These are phyloP conservation scores for Bacillus rossius DNA, from an alignment of 1,140 invertebrate genomes.

Conservation along the genomic window DNA sequence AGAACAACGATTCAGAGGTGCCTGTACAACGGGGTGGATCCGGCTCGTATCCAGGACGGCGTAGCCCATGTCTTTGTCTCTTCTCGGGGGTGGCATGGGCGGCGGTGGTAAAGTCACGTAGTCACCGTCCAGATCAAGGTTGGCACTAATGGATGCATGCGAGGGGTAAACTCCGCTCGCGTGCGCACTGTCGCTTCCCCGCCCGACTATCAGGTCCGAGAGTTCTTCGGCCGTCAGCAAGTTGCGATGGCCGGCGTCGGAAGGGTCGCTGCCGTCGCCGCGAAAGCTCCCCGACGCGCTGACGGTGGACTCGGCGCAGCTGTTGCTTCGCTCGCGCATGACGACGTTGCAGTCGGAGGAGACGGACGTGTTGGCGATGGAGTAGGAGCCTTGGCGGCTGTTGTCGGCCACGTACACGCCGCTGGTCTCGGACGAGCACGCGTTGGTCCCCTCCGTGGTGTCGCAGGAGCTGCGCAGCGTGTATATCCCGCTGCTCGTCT, in stretches of 20 bases:
- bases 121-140: slow-evolving; percentile 80
- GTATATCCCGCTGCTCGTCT: slow-evolving; percentile 46
- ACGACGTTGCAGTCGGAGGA: slow-evolving; percentile 9
- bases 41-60: slow-evolving; percentile 17
- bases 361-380: background rate
- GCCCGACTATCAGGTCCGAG: slow-evolving; percentile 71
- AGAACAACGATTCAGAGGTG: too few relatives aligned
- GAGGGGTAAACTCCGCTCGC: slow-evolving; percentile 59
- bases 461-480: slow-evolving; percentile 46
- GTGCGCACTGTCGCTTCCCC: slow-evolving; percentile 35
- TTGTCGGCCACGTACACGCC: slow-evolving; percentile 34
- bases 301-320: slow-evolving; percentile 57
- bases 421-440: slow-evolving; percentile 44
- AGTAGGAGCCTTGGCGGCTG: background rate
- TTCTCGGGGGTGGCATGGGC: slow-evolving; percentile 45
- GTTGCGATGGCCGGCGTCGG: slow-evolving; percentile 61
- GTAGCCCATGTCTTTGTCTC: slow-evolving; percentile 49
- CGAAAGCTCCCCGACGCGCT: slow-evolving; percentile 69
- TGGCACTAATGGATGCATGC: slow-evolving; percentile 71
- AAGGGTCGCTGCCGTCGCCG: slow-evolving; percentile 79
- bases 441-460: slow-evolving; percentile 35
- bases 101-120: slow-evolving; percentile 77
- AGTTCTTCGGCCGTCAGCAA: slow-evolving; percentile 71
- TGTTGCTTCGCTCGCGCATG: slow-evolving; percentile 26
- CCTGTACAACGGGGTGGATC: background rate